Evolutionary conservation across 2,888 invertebrate species (phyloP), one percentile per base, ranked within the genome.

Genomic region (Iphiclides podalirius): DNA sequence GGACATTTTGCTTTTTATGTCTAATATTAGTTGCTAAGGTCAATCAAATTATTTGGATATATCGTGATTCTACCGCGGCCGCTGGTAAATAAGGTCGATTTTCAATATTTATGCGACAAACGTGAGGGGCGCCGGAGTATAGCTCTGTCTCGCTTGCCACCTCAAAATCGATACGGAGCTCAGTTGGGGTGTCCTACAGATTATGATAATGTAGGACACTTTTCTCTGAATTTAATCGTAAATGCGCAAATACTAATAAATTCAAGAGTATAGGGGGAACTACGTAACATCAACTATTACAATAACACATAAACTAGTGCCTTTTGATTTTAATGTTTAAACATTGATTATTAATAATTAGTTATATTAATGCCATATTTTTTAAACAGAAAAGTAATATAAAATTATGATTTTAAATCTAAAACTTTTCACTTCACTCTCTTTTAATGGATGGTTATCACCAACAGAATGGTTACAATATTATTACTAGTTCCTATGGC

Each of bases 91-190:
- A 79, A 71, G 70, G 75, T 76, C 70, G 74, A 67, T 65, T 80
- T 80, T 79, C 62, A 75, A 76, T 78, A 76, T 79, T 79, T 75
- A 83, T 86, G 86, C 87, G 84, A 76, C 85, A 84, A 79, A 78
- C 63, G 43, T 40, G 80, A 86, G 64, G 58, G 64, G 77, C 58
- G 58, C 56, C 60, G 72, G 67, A 54, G 58, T 74, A 87, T 80
- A 67, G 67, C 55, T 61, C 54, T 55, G 63, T 81, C 82, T 66
- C 75, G 71, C 66, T 82, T 73, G 67, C 74, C 70, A 70, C 60
- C 56, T 64, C 62, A 63, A 72, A 79, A 87, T 87, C 87, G 86
- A 87, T 87, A 86, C 63, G 48, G 39, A 55, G 60, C 63, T 64
- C 58, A 61, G 66, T 55, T 76, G 64, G 85, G 85, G 84, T 84